Base-by-base conservation (phyloP, 2,888 invertebrate species). In the Loripinus fragilis region DNA sequence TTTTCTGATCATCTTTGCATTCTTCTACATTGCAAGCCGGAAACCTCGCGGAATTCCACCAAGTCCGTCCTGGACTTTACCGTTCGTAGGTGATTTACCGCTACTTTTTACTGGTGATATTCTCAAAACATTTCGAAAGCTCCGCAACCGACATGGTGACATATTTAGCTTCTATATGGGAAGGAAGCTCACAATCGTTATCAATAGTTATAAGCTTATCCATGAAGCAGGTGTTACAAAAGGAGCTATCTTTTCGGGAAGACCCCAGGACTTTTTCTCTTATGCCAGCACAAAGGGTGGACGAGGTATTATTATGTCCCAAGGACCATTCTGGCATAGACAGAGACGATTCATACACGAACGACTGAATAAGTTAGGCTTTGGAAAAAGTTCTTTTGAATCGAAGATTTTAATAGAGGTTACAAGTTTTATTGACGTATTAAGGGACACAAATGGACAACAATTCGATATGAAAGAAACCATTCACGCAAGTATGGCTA, bases 371-470 rank as follows among this genome's bases (percentile, higher is more conserved):
- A 75, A 86, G 3, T 15, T 52, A 25, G 52, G 52, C 28, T 76
- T 86, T 25, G 83, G 83, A 0, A 76, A 76, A 52, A 75, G 70
- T 15, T 67, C 69, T n/a, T 52, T 80, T 20, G 84, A 86, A 45
- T 52, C 66, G 5, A 71, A 73, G 28, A 78, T 82, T 20, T 33
- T 35, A 10, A 55, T 67, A n/a, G 88, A 88, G 71, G 75, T 85
- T 12, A 55, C 55, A 28, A 71, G 79, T 0, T 78, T 88, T 23
- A 41, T 81, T 0, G 71, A 76, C 0, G 48, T 25, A 3, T 25
- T 82, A 20, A 55, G 38, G 5, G 50, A 55, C 5, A 41, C 7
- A 64, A 70, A 66, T 25, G 70, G 67, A 20, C 38, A 42, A 23
- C 50, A 65, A 7, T 76, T 73, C 41, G 71, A 76, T 33, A 52